Conservation (phyloP, 2,888 invertebrate species). For the Drosophila phalerata region DNA sequence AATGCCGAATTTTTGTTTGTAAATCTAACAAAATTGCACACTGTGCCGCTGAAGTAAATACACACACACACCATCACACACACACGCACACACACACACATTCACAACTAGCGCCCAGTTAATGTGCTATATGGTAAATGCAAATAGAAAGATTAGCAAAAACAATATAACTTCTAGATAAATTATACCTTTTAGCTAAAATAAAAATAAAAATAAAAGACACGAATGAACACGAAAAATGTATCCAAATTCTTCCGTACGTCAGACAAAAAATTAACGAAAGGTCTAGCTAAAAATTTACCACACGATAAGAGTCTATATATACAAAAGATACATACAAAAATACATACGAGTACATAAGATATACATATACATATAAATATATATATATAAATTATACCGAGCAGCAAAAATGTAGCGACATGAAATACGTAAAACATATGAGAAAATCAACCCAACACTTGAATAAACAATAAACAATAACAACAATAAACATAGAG, state of each 20-base stretch:
- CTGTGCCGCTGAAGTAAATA: conserved; percentile 46
- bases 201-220: conserved; percentile 13
- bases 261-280: conserved; percentile 45
- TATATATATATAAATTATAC: conserved; percentile 36
- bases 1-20: conserved; percentile 25
- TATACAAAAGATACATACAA: conserved; percentile 53
- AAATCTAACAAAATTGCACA: conserved; percentile 32
- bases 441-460: conserved; percentile 59
- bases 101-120: conserved; percentile 61
- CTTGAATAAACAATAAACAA: conserved; percentile 43
- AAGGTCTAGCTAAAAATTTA: conserved; percentile 71
- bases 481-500: conserved; percentile 14
- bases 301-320: conserved; percentile 76
- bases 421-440: conserved; percentile 73
- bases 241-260: conserved; percentile 80
- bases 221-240: conserved; percentile 42
- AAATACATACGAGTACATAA: conserved; percentile 40
- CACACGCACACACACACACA: conserved; percentile 24
- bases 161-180: conserved; percentile 58
- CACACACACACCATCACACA: conserved; percentile 9
- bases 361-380: conserved; percentile 23
- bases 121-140: conserved; percentile 38
- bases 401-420: conserved; percentile 59
- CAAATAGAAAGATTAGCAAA: conserved; percentile 49
- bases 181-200: conserved; percentile 76